Conservation (phyloP, 2,797 vertebrate genomes). For the Gymnocypris eckloni region DNA sequence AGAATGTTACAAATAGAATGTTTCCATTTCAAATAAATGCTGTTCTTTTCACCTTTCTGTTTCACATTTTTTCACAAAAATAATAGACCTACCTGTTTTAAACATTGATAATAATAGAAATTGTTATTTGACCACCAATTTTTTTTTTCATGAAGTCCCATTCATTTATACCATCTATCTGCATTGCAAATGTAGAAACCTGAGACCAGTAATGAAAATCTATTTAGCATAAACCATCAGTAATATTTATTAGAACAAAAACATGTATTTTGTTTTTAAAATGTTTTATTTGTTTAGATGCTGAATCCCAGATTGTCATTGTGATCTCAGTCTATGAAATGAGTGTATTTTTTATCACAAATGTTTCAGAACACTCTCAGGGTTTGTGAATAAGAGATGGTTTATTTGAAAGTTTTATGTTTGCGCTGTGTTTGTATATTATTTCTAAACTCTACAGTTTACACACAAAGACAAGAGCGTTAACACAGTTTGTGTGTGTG, state of each 20-base stretch:
- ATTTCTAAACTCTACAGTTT: not conserved
- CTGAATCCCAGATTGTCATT: not conserved
- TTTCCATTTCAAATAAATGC: not conserved
- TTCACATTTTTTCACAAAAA: not conserved
- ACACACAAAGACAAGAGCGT: conserved; percentile 5
- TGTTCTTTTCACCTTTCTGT: not conserved
- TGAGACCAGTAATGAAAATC: not conserved
- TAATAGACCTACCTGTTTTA: not conserved
- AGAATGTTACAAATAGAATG: not conserved
- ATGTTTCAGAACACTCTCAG: not conserved
- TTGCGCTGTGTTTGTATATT: not conserved
- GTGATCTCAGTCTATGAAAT: not conserved
- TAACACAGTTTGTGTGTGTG: not conserved
- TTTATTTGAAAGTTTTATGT: not conserved
- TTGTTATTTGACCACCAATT: not conserved
- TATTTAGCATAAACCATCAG: not conserved
- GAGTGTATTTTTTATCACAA: not conserved
- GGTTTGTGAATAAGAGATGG: not conserved
- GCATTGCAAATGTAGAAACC: too few relatives aligned
- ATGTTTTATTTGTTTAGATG: not conserved
- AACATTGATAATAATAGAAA: not conserved
- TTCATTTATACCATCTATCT: not conserved
- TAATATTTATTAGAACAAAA: not conserved
- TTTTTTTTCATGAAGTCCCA: too few relatives aligned
- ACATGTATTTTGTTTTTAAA: not conserved